Evolutionary conservation across 2,888 invertebrate species (phyloP), one percentile per base, ranked within the genome.

Genomic region (Acanthosoma haemorrhoidale): DNA sequence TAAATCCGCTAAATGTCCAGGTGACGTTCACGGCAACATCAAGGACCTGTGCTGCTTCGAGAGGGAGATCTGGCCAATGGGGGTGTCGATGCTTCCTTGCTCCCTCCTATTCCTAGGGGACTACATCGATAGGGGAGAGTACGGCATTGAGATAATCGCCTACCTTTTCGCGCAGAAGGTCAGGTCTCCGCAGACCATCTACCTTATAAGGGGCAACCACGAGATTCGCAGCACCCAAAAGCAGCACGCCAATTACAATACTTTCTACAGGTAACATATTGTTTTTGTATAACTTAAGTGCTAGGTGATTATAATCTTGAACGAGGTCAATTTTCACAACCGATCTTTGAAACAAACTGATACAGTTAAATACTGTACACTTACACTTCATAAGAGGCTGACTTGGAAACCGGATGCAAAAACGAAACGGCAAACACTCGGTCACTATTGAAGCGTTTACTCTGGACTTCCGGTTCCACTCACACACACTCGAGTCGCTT

Each of bases 11-110:
- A n/a, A n/a, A n/a, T 25, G 60, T 16, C 36, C 75, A 87, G 89
- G 90, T 5, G 90, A 91, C 77, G 81, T 91, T 39, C 91, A 91
- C 80, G 91, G 91, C 18, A 91, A 90, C 79, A 84, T 87, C 72
- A 79, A 81, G 8, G 89, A 90, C 74, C 80, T 91, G 34, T 80
- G 88, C 6, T 82, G 85, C 61, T 88, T 90, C 81, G 90, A 90
- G 79, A 82, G 84, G 71, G 83, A 85, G 0, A 80, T 91, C 13
- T 91, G 90, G 90, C 82, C 87, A 16, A 80, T 86, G 71, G 89
- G 89, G 0, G 83, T 87, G 0, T 81, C 84, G 6, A 80, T 89
- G 57, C 84, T 85, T 9, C 88, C 90, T 0, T 84, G 86, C 4
- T 83, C 82, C 16, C 80, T 89, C 70, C 81, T 91, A 6, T 90